A percentile compares a stretch with the other conserved stretches of the same genome.
These are phyloP conservation scores for Zalophus californianus DNA, from an alignment of 2,797 vertebrate species.

Conservation along the genomic window DNA sequence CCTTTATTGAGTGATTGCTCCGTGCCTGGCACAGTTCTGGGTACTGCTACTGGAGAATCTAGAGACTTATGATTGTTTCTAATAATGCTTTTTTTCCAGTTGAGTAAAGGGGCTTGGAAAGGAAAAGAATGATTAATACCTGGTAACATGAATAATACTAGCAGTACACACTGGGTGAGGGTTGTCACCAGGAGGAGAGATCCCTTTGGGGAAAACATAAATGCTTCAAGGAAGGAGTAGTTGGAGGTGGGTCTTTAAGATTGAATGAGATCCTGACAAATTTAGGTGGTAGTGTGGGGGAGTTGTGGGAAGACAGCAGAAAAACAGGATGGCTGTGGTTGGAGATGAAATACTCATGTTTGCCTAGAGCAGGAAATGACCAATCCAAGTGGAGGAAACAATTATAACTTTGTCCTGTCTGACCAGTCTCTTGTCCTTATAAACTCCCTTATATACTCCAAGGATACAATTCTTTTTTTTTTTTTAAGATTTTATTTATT, in stretches of 20 bases:
- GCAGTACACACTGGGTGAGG: neutral
- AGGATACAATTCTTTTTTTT: neutral
- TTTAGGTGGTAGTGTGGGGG: neutral
- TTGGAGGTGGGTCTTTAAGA: neutral
- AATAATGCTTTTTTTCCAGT: neutral
- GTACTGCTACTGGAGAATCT: neutral
- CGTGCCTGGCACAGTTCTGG: neutral
- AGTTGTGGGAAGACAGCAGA: neutral
- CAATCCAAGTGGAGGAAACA: neutral
- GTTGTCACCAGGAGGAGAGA: neutral
- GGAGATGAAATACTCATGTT: conserved; percentile 6
- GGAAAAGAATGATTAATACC: neutral
- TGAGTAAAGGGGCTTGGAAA: neutral
- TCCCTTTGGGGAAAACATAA: neutral
- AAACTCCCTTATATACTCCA: neutral
- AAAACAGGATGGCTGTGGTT: neutral
- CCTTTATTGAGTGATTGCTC: neutral
- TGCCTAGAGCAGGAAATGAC: neutral
- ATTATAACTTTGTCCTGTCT: neutral
- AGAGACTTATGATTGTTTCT: neutral
- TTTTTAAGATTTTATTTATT: too few species aligned
- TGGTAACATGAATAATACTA: neutral
- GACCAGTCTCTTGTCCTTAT: neutral
- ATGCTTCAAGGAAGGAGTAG: neutral
- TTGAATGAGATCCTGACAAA: neutral